Conservation (phyloP, 2,113 vertebrate genomes). For the Synodontis membranacea region DNA sequence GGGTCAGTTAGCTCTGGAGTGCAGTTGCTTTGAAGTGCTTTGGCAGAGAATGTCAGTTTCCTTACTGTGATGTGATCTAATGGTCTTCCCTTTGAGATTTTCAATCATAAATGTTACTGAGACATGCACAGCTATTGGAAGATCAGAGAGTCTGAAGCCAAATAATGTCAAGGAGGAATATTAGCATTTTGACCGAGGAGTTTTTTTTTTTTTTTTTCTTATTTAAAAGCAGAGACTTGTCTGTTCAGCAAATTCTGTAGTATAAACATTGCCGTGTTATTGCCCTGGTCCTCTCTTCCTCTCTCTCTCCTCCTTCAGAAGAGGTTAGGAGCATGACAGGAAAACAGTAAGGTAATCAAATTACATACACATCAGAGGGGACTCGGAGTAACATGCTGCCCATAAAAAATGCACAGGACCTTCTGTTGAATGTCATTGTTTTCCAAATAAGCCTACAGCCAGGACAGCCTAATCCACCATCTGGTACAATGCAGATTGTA, state of each 20-base stretch:
- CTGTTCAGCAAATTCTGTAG: background rate
- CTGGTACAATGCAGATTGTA: constrained; percentile 26
- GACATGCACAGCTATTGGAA: background rate
- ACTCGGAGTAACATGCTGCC: constrained; percentile 54
- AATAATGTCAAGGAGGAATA: background rate
- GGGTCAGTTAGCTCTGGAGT: background rate
- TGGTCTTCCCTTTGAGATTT: constrained; percentile 4
- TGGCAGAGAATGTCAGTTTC: constrained; percentile 18
- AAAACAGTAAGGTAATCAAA: constrained; percentile 52
- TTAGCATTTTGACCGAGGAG: background rate
- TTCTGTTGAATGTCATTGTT: constrained; percentile 52
- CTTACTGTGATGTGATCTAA: constrained; percentile 20
- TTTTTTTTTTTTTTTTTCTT: too few species aligned
- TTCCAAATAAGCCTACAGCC: constrained; percentile 40
- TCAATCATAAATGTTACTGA: constrained; percentile 11
- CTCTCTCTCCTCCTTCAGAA: constrained; percentile 23
- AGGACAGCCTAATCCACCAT: constrained; percentile 37
- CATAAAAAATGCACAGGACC: constrained; percentile 62
- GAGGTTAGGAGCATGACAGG: constrained; percentile 43
- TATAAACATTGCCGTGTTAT: background rate
- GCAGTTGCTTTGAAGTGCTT: constrained; percentile 31
- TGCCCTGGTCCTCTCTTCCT: background rate
- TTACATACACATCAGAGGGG: constrained; percentile 41
- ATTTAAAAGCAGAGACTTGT: background rate
- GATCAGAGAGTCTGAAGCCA: background rate